A percentile compares a stretch with the other conserved stretches of the same genome.
These are phyloP conservation scores for Melanostoma mellinum DNA, from an alignment of 2,888 invertebrate genomes.

Conservation along the genomic window DNA sequence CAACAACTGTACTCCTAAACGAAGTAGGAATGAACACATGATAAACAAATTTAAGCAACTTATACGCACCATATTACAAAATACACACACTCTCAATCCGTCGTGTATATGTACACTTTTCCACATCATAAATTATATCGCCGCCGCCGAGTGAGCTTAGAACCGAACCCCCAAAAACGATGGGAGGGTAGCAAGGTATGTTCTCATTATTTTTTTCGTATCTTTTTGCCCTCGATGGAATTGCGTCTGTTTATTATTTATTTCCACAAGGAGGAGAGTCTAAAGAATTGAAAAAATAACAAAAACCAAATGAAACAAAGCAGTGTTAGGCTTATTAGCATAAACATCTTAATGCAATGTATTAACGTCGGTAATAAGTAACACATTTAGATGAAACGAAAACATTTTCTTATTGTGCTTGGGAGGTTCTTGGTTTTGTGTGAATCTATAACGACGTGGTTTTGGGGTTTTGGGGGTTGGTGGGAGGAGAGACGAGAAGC, in stretches of 20 bases:
- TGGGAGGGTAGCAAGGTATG: neutral
- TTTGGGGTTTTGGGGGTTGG: slow-evolving; percentile 1
- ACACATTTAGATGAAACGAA: slow-evolving; percentile 36
- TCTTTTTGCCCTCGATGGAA: slow-evolving; percentile 15
- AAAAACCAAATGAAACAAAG: no score
- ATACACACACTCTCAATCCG: neutral
- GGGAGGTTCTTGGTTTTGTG: neutral
- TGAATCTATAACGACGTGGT: neutral
- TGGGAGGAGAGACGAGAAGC: neutral
- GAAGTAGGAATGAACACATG: slow-evolving; percentile 5
- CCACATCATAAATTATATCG: slow-evolving; percentile 43
- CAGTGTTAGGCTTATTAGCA: slow-evolving; percentile 44
- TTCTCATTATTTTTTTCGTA: neutral
- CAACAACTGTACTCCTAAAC: neutral
- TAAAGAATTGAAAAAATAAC: neutral
- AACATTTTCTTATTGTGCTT: slow-evolving; percentile 14
- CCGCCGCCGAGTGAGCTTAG: no score
- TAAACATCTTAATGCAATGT: slow-evolving; percentile 63
- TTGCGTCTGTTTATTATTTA: slow-evolving; percentile 25
- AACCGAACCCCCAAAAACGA: neutral
- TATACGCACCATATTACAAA: neutral
- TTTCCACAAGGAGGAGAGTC: neutral
- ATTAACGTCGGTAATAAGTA: slow-evolving; percentile 52
- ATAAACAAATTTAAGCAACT: slow-evolving; percentile 40
- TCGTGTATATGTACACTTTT: slow-evolving; percentile 10